Percentiles rank a stretch among this genome's conserved stretches.
Conservation (phyloP, 2,113 vertebrate species). For the Bucco capensis region DNA sequence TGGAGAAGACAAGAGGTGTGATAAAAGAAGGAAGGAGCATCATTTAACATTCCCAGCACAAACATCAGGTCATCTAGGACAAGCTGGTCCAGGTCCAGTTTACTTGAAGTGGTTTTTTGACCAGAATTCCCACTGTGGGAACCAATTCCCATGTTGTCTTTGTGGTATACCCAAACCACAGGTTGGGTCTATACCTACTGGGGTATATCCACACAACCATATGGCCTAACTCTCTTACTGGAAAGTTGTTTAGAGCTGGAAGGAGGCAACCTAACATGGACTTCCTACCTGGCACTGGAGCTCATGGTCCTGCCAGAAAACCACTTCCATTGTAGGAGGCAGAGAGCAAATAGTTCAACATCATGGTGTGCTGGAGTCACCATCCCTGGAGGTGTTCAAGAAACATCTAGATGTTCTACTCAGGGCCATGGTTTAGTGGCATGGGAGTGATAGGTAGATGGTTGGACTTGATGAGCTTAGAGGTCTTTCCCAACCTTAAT, state of each 20-base stretch:
- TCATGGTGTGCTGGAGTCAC: too few species aligned
- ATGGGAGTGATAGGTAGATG: too few species aligned
- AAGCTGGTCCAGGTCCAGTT: background rate
- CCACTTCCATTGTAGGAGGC: background rate
- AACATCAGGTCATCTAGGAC: background rate
- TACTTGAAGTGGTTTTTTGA: background rate
- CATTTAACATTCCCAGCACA: background rate
- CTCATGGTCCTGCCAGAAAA: background rate
- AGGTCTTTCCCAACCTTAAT: too few species aligned
- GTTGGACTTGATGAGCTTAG: too few species aligned
- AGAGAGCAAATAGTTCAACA: too few species aligned
- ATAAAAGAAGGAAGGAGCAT: conserved; percentile 1
- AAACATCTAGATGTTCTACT: too few species aligned
- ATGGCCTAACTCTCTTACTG: background rate
- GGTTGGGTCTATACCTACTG: background rate
- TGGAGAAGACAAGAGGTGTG: background rate
- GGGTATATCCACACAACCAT: background rate
- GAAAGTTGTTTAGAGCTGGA: background rate
- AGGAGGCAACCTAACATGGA: accelerated
- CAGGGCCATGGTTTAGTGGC: too few species aligned
- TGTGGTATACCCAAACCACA: background rate
- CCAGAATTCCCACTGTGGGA: background rate
- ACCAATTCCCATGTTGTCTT: background rate
- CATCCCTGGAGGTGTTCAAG: too few species aligned
- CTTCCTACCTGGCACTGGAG: background rate